Base-by-base conservation (phyloP, 2,888 invertebrate species). In the Callosobruchus maculatus region DNA sequence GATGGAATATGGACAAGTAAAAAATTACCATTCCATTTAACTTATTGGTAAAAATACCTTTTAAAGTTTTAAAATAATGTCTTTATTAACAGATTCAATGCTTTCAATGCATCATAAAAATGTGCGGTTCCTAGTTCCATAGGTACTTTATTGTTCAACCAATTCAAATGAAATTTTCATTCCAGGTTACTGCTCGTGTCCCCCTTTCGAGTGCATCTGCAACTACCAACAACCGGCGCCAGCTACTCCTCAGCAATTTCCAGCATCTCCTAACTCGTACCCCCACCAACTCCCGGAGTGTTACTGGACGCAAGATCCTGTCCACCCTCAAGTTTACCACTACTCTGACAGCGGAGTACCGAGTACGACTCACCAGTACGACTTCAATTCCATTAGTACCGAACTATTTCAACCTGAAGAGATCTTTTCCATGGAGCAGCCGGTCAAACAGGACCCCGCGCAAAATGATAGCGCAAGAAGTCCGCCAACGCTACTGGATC, bases 321-420 rank as follows among this genome's bases (percentile, higher is more conserved):
- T 82, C 0, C 83, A 85, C n/a, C 85, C 87, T 2, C 87, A 88
- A 77, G 79, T 84, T 22, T 68, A 68, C 68, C 67, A 21, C 13
- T 20, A 20, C 71, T 13, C 31, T 4, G 67, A 21, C 22, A 21
- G 13, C 9, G 22, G 9, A 21, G 85, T 75, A 83, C 84, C 20
- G 66, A 68, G 2, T 74, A 81, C 66, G 85, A 85, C 67, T 76
- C 82, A 88, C 9, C 88, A 86, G 69, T 91, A 90, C 87, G 92
- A 93, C 80, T 91, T 92, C 73, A 88, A 90, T 0, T 87, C 89
- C 0, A 88, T 92, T 70, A 88, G 90, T 0, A 90, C 91, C 68
- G 93, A 94, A 81, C 88, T 93, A 26, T 93, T 93, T 84, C 93
- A 93, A 82, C 93, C 94, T 0, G 93, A 93, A 83, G 93, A 94